Evolutionary conservation across 2,888 invertebrate species (phyloP).

Genomic region (Cancer borealis): DNA sequence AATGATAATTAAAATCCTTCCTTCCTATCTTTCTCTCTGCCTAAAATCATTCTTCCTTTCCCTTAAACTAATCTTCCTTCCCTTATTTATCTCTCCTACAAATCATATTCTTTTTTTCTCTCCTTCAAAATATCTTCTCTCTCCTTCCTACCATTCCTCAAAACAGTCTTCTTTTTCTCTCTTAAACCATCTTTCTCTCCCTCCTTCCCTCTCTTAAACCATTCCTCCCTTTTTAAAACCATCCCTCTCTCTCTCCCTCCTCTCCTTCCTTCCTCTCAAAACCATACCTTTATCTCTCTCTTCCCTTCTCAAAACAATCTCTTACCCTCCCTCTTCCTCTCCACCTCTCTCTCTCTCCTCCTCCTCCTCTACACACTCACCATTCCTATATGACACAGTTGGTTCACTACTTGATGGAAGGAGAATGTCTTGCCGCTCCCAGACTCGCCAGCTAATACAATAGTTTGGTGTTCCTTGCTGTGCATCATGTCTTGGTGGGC

Average conservation of each 20-base stretch:
- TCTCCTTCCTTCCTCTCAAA: not conserved
- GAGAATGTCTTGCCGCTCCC: slow-evolving; percentile 95
- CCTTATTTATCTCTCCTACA: too few species aligned
- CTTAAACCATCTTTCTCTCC: not conserved
- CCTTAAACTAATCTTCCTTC: too few species aligned
- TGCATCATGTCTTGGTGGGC: slow-evolving; percentile 95
- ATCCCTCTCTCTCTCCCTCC: not conserved
- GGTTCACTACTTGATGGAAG: slow-evolving; percentile 88
- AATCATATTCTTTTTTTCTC: too few species aligned
- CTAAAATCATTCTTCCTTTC: too few species aligned
- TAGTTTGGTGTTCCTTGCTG: slow-evolving; percentile 90
- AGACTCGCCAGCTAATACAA: slow-evolving; percentile 93
- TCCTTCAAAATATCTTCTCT: too few species aligned
- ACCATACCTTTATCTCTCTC: too few species aligned
- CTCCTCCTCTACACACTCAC: slow-evolving; percentile 80
- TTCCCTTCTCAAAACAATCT: not conserved
- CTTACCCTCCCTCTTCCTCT: not conserved
- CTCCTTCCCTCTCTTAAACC: not conserved
- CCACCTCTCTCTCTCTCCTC: not conserved
- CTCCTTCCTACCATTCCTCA: too few species aligned
- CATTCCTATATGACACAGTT: slow-evolving; percentile 90
- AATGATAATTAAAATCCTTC: not conserved
- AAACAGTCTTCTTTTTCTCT: too few species aligned
- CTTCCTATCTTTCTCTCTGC: not conserved
- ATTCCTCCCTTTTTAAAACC: not conserved